phyloP scores from a whole-genome alignment of 1,140 invertebrate species.

The Pseudomyrmex cubaensis region DNA sequence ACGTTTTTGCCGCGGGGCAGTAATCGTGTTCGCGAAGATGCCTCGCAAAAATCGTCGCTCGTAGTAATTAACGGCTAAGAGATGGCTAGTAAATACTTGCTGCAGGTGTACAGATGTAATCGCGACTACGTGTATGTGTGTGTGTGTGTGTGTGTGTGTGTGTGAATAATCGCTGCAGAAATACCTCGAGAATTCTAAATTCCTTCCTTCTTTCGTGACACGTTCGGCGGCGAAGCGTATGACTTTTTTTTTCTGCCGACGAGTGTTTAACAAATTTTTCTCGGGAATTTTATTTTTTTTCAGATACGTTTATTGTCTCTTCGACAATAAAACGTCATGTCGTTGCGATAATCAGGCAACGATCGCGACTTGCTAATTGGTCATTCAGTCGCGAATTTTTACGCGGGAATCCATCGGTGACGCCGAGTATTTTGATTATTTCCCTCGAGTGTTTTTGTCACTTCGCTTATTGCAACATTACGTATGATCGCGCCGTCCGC shows the following conservation, averaged over 20 bases:
- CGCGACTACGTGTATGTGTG: neutral
- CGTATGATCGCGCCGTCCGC: neutral
- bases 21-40: neutral
- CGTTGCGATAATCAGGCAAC: neutral
- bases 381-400: neutral
- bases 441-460: neutral
- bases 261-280: neutral
- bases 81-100: neutral
- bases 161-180: neutral
- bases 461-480: conserved; percentile 14
- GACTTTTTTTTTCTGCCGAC: neutral
- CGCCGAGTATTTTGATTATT: conserved; percentile 15
- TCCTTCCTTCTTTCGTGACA: conserved; percentile 22
- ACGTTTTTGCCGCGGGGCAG: neutral
- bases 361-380: conserved; percentile 27
- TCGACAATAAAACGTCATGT: neutral
- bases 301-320: too few relatives aligned
- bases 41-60: conserved; percentile 7
- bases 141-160: neutral
- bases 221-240: neutral
- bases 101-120: neutral
- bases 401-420: neutral
- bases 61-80: conserved; percentile 1
- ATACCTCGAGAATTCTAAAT: conserved; percentile 14
- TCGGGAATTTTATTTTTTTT: neutral